Evolutionary conservation across 2,888 invertebrate genomes (phyloP).

Genomic region (Chymomyza fuscimana): DNA sequence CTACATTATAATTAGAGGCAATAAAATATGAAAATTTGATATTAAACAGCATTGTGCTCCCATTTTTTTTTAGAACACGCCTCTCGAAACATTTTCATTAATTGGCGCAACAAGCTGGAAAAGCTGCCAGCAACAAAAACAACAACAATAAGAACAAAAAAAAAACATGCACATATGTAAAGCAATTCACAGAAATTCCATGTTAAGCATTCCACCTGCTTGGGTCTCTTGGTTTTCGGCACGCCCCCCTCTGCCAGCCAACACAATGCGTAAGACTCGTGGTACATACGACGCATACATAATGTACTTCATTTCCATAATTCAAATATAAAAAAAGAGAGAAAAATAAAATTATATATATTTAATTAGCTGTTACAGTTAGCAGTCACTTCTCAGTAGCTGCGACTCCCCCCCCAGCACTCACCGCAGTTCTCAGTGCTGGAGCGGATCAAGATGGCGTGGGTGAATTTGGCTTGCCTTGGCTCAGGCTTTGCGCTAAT

Average conservation of each 20-base stretch:
- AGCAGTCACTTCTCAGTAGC: not conserved
- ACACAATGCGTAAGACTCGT: not conserved
- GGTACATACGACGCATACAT: conserved; percentile 35
- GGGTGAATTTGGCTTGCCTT: conserved; percentile 25
- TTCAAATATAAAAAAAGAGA: not conserved
- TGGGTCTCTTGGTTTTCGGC: not conserved
- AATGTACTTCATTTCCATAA: conserved; percentile 23
- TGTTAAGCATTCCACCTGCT: conserved; percentile 1
- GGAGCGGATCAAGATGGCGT: conserved; percentile 8
- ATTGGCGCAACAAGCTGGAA: conserved; percentile 51
- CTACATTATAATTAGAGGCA: conserved; percentile 51
- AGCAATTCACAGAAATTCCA: conserved; percentile 13
- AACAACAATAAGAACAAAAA: not conserved
- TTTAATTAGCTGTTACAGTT: conserved; percentile 2
- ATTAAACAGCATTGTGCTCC: conserved; percentile 1
- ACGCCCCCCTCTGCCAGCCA: not conserved
- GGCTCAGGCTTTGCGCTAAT: conserved; percentile 35
- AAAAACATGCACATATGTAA: conserved; percentile 1
- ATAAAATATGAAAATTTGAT: conserved; percentile 44
- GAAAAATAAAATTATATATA: conserved; percentile 14
- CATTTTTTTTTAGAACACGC: not conserved
- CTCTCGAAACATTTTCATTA: conserved; percentile 24
- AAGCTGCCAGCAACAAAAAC: conserved; percentile 29
- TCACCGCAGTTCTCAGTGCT: not conserved
- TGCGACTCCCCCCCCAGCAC: not conserved